phyloP scores from a whole-genome alignment of 2,797 vertebrate genomes.

The Protosalanx chinensis region DNA sequence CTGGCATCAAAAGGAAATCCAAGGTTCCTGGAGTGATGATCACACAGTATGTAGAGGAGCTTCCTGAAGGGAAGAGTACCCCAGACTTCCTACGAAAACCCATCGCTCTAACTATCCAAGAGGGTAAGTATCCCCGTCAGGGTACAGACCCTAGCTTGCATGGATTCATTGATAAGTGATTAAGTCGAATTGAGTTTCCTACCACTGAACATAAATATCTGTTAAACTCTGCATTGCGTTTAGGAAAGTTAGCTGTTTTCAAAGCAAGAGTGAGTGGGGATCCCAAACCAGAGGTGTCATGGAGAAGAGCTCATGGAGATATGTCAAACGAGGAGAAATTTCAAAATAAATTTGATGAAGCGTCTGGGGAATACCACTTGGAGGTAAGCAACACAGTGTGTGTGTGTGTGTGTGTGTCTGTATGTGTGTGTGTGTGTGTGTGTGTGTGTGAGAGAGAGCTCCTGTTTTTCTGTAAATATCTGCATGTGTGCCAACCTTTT shows the following conservation, averaged over 20 bases:
- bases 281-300: constrained; percentile 76
- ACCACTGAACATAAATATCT: neutral
- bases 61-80: constrained; percentile 77
- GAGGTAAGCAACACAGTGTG: constrained; percentile 67
- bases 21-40: constrained; percentile 75
- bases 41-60: constrained; percentile 66
- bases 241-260: constrained; percentile 80
- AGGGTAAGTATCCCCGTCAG: constrained; percentile 67
- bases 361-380: constrained; percentile 71
- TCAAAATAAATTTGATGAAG: constrained; percentile 59
- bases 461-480: neutral
- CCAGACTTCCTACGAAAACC: constrained; percentile 82
- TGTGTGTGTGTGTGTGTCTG: neutral
- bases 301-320: constrained; percentile 68
- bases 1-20: constrained; percentile 68
- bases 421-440: too few relatives aligned
- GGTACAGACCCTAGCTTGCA: neutral
- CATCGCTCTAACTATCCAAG: constrained; percentile 66
- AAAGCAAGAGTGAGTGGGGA: constrained; percentile 77
- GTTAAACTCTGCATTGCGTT: constrained; percentile 16
- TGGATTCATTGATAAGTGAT: neutral
- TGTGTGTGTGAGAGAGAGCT: too few relatives aligned
- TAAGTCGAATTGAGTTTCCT: neutral
- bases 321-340: constrained; percentile 72
- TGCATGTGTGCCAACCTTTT: neutral